A percentile compares a stretch with the other conserved stretches of the same genome.
phyloP scores from a whole-genome alignment of 1,140 invertebrate species.

The Trigoniulus corallinus region DNA sequence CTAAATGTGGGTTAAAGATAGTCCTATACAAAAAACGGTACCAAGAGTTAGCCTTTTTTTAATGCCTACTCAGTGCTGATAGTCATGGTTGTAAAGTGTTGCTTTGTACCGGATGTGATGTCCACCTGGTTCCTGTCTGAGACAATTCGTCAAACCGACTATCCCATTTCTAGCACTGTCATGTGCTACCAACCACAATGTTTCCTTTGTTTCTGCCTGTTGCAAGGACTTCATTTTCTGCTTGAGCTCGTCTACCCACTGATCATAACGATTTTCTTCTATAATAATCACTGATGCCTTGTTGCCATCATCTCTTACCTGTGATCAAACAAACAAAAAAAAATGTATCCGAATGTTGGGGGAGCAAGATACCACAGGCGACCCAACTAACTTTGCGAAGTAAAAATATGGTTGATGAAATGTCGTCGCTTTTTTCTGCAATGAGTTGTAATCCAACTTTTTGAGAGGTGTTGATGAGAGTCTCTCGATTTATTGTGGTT shows the following conservation, averaged over 20 bases:
- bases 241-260: conserved; percentile 69
- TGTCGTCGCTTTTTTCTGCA: background rate
- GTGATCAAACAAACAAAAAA: no score
- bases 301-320: no score
- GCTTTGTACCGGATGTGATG: no score
- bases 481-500: no score
- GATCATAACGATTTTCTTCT: conserved; percentile 24
- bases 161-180: conserved; percentile 39
- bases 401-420: background rate
- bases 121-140: conserved; percentile 66
- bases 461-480: background rate
- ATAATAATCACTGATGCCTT: no score
- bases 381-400: background rate
- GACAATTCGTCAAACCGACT: conserved; percentile 73
- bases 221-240: conserved; percentile 35
- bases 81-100: no score
- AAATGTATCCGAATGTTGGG: no score
- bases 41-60: no score
- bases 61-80: conserved; percentile 31
- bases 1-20: conserved; percentile 10
- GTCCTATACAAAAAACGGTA: no score
- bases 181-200: conserved; percentile 21
- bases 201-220: background rate
- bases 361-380: background rate
- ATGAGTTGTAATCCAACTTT: background rate